phyloP scores from a whole-genome alignment of 1,140 invertebrate species.

The Ceratoteleas bidentatus region DNA sequence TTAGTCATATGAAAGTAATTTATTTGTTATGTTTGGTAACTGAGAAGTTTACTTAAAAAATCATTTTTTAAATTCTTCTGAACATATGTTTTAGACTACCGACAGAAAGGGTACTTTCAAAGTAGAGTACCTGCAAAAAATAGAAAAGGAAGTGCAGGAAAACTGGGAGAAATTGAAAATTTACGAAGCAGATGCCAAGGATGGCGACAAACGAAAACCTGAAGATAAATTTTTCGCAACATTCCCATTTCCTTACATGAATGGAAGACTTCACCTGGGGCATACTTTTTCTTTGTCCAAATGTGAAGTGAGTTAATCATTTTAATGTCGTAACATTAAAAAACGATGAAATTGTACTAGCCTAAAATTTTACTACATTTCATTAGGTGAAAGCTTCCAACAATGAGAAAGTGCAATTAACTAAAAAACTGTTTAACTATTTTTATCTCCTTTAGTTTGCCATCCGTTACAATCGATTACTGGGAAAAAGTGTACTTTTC shows the following conservation, averaged over 20 bases:
- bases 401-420: too few relatives aligned
- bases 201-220: constrained; percentile 78
- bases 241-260: constrained; percentile 99
- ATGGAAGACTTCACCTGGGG: constrained; percentile 97
- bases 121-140: constrained; percentile 93
- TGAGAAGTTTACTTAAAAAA: not conserved
- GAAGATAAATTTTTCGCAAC: constrained; percentile 96
- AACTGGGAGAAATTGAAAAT: constrained; percentile 91
- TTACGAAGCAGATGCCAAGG: constrained; percentile 91
- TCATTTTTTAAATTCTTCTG: not conserved
- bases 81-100: constrained; percentile 54
- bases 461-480: constrained; percentile 92
- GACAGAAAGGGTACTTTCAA: constrained; percentile 97
- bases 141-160: constrained; percentile 91
- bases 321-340: not conserved
- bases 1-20: not conserved
- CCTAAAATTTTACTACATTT: too few relatives aligned
- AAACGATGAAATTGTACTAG: too few relatives aligned
- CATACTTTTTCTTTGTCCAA: constrained; percentile 99
- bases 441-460: too few relatives aligned
- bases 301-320: constrained; percentile 86
- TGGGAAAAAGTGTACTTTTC: constrained; percentile 96
- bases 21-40: too few relatives aligned
- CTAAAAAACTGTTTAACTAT: too few relatives aligned
- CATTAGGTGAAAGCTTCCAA: too few relatives aligned